Conservation (phyloP, 92 coral and sea anemone species). For the Epizoanthus fatuus region DNA sequence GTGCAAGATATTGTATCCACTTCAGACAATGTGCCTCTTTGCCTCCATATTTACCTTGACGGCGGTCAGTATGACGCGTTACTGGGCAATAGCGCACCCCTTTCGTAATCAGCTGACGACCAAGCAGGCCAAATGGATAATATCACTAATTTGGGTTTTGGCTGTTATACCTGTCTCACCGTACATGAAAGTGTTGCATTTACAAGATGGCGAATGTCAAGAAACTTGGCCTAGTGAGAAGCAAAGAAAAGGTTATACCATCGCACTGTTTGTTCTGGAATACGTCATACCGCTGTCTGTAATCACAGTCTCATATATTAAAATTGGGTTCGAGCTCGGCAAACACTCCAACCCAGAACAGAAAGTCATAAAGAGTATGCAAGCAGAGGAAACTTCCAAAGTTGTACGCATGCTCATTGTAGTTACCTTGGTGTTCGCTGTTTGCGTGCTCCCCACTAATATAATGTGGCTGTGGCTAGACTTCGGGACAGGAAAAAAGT, state of each 20-base stretch:
- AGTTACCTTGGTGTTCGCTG: conserved; percentile 87
- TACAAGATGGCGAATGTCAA: conserved; percentile 63
- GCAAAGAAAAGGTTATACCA: conserved; percentile 85
- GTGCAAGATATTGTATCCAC: conserved; percentile 92
- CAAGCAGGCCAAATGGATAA: conserved; percentile 73
- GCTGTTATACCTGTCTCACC: conserved; percentile 89
- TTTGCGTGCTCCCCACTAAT: conserved; percentile 89
- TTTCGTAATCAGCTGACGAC: conserved; percentile 83
- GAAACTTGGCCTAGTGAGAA: conserved; percentile 73
- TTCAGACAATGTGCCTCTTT: conserved; percentile 89
- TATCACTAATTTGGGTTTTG: conserved; percentile 79
- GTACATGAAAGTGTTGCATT: conserved; percentile 72
- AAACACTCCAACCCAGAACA: conserved; percentile 70
- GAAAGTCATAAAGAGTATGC: conserved; percentile 67
- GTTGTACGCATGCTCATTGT: conserved; percentile 91
- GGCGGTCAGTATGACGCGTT: conserved; percentile 92
- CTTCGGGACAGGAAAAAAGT: conserved; percentile 80
- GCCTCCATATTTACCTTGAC: conserved; percentile 95
- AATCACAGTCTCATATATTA: conserved; percentile 77
- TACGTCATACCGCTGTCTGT: conserved; percentile 83
- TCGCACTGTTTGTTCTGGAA: conserved; percentile 71
- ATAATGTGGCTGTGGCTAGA: conserved; percentile 98
- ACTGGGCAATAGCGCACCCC: conserved; percentile 95
- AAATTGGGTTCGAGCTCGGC: conserved; percentile 83
- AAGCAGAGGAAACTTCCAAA: conserved; percentile 86